A percentile compares a stretch with the other conserved stretches of the same genome.
Evolutionary conservation across 2,797 vertebrate species (phyloP).

Genomic region (Oreochromis mossambicus): DNA sequence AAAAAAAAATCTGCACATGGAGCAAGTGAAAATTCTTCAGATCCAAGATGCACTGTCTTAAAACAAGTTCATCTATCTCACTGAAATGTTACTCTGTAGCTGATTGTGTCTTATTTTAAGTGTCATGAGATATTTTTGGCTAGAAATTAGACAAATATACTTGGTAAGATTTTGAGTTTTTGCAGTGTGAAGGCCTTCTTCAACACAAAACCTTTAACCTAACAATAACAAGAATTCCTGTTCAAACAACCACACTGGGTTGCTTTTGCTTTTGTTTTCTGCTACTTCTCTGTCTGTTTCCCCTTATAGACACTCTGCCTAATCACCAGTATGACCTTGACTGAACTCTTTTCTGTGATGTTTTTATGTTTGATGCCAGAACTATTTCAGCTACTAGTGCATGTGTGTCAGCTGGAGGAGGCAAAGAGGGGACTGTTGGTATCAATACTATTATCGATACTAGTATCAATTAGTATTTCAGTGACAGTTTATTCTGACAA

Average conservation of each 20-base stretch:
- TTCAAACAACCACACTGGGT: neutral
- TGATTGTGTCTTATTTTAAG: neutral
- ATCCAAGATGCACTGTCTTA: neutral
- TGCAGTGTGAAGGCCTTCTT: neutral
- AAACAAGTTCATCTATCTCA: neutral
- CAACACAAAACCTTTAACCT: no score
- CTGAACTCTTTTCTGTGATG: slow-evolving; percentile 74
- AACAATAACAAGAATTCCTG: neutral
- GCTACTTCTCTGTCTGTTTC: slow-evolving; percentile 26
- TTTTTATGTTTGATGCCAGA: slow-evolving; percentile 83
- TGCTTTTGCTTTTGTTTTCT: neutral
- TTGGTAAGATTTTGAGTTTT: neutral
- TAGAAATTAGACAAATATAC: neutral
- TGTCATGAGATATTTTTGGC: neutral
- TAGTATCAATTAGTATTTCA: no score
- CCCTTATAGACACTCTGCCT: slow-evolving; percentile 67
- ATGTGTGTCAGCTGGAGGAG: no score
- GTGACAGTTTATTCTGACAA: no score
- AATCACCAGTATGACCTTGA: slow-evolving; percentile 77
- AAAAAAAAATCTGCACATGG: fast-evolving
- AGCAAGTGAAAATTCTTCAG: neutral
- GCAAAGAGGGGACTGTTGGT: no score
- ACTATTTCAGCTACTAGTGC: no score
- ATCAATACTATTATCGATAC: no score
- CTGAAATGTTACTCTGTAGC: neutral